These are phyloP conservation scores for Agrotis puta DNA, from an alignment of 2,888 invertebrate genomes.

Conservation along the genomic window DNA sequence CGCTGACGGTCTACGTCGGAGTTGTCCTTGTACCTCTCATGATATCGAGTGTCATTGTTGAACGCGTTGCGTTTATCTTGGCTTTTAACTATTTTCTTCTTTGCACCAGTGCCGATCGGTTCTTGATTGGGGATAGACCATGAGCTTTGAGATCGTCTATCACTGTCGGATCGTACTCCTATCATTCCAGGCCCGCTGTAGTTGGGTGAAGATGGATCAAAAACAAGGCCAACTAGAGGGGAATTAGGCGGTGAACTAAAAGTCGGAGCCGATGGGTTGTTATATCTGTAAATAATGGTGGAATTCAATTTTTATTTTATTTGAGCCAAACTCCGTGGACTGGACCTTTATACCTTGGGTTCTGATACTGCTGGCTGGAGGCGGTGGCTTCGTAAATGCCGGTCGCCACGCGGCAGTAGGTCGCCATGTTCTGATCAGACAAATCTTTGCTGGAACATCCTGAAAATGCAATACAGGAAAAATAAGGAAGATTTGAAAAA, in stretches of 20 bases:
- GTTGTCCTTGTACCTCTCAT: constrained; percentile 83
- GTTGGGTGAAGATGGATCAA: constrained; percentile 85
- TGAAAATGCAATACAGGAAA: constrained; percentile 51
- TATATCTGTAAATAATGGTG: constrained; percentile 81
- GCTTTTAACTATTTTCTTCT: constrained; percentile 87
- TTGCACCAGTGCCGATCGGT: constrained; percentile 88
- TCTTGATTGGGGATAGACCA: constrained; percentile 85
- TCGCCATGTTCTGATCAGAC: constrained; percentile 82
- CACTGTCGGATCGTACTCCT: constrained; percentile 78
- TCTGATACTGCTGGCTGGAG: constrained; percentile 82
- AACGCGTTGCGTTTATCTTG: constrained; percentile 85
- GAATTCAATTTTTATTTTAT: constrained; percentile 58
- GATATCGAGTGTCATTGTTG: constrained; percentile 81
- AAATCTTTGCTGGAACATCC: constrained; percentile 84
- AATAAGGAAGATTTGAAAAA: not conserved
- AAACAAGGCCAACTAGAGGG: constrained; percentile 85
- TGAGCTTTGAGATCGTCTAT: constrained; percentile 83
- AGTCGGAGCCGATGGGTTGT: constrained; percentile 83
- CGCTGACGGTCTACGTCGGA: constrained; percentile 81
- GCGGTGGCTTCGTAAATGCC: constrained; percentile 84
- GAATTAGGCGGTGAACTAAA: constrained; percentile 89
- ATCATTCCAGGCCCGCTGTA: constrained; percentile 81
- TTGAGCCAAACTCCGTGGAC: constrained; percentile 33
- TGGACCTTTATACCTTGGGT: constrained; percentile 76
- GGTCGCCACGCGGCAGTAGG: constrained; percentile 83